phyloP scores from a whole-genome alignment of 2,113 vertebrate species.

The Oryzias javanicus region DNA sequence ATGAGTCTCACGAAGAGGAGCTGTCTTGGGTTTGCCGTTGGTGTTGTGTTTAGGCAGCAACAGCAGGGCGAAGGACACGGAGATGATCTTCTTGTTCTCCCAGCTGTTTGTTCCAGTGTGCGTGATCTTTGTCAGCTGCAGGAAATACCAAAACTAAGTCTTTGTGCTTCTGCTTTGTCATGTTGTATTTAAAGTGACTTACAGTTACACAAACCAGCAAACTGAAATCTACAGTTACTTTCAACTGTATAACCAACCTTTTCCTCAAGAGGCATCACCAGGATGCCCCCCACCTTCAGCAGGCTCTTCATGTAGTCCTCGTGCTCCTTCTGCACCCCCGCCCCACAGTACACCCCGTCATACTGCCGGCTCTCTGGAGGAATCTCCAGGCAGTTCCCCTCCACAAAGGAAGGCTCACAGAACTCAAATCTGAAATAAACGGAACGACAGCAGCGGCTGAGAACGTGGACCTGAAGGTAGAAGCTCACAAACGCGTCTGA shows the following conservation, averaged over 20 bases:
- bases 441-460: too few relatives aligned
- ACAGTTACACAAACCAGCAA: not conserved
- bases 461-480: not conserved
- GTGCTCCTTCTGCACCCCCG: slow-evolving; percentile 93
- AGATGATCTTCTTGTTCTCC: slow-evolving; percentile 97
- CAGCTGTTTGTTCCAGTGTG: slow-evolving; percentile 87
- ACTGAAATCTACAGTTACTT: not conserved
- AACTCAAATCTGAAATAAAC: slow-evolving; percentile 88
- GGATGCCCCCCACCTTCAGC: slow-evolving; percentile 91
- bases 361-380: slow-evolving; percentile 89
- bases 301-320: slow-evolving; percentile 96
- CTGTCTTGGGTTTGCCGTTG: slow-evolving; percentile 79
- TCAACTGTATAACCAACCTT: slow-evolving; percentile 74
- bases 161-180: not conserved
- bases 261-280: slow-evolving; percentile 96
- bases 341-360: slow-evolving; percentile 94
- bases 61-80: slow-evolving; percentile 96
- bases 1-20: slow-evolving; percentile 89
- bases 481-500: too few relatives aligned
- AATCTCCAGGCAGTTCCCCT: slow-evolving; percentile 93
- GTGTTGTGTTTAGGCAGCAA: slow-evolving; percentile 85
- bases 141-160: not conserved
- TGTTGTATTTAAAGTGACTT: not conserved
- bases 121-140: slow-evolving; percentile 93
- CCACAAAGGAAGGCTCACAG: slow-evolving; percentile 93